Conservation (phyloP, 2,888 invertebrate species). For the Catocala nupta region DNA sequence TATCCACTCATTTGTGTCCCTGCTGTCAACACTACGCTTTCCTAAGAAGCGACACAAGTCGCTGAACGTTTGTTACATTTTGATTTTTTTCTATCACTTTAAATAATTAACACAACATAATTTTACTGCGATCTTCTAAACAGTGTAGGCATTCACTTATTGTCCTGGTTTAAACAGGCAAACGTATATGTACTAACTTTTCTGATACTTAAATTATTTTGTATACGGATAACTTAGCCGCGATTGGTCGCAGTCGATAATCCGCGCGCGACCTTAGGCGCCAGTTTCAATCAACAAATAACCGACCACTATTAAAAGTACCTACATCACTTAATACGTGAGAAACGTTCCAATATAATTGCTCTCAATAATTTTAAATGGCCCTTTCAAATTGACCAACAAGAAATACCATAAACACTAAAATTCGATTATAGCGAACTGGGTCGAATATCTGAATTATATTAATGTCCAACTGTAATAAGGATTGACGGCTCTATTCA, state of each 20-base stretch:
- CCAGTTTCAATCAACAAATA: slow-evolving; percentile 10
- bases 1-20: no score
- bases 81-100: no score
- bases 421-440: slow-evolving; percentile 39
- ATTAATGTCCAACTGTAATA: slow-evolving; percentile 25
- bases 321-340: slow-evolving; percentile 43
- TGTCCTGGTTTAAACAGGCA: no score
- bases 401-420: slow-evolving; percentile 24
- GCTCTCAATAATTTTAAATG: slow-evolving; percentile 31
- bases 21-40: no score
- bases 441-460: slow-evolving; percentile 27
- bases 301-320: slow-evolving; percentile 29
- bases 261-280: neutral
- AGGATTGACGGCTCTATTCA: slow-evolving; percentile 30
- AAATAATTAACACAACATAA: no score
- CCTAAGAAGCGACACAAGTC: no score
- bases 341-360: slow-evolving; percentile 41
- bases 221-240: no score
- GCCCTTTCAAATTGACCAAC: slow-evolving; percentile 13
- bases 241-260: neutral
- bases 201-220: no score
- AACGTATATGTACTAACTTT: no score
- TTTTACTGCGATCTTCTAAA: no score
- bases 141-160: no score
- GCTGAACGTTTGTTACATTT: no score